Percentiles rank a stretch among this genome's conserved stretches.
phyloP scores from a whole-genome alignment of 2,888 invertebrate species.

The Vannuccia rotundouncinata region DNA sequence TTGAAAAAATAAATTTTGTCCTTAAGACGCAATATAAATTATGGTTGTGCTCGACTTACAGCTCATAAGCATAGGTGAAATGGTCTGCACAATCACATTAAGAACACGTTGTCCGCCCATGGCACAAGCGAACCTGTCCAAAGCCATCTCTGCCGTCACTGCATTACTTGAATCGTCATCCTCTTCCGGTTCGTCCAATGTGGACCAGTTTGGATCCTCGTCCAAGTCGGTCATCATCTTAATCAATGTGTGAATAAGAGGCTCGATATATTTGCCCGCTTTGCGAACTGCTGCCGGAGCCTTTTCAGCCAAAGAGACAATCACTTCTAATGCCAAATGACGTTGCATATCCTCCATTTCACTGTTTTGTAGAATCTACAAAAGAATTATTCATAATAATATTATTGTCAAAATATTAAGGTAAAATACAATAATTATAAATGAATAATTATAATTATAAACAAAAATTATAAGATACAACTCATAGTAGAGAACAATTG shows the following conservation, averaged over 20 bases:
- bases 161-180: conserved; percentile 62
- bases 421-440: neutral
- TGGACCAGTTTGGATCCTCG: conserved; percentile 64
- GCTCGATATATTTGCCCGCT: conserved; percentile 61
- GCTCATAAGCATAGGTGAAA: conserved; percentile 77
- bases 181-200: conserved; percentile 67
- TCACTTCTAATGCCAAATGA: conserved; percentile 81
- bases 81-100: conserved; percentile 74
- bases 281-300: conserved; percentile 94
- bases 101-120: conserved; percentile 86
- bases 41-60: conserved; percentile 54
- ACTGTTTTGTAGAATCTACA: conserved; percentile 64
- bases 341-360: conserved; percentile 65
- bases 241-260: conserved; percentile 32
- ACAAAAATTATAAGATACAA: too few species aligned
- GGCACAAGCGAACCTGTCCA: conserved; percentile 93
- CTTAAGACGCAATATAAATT: neutral
- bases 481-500: too few species aligned
- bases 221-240: conserved; percentile 55
- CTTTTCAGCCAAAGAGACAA: conserved; percentile 77
- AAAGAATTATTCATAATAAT: neutral
- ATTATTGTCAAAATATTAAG: neutral
- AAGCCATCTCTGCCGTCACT: conserved; percentile 87
- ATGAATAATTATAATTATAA: too few species aligned
- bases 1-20: too few species aligned